Percentiles rank a stretch among this genome's conserved stretches.
These are phyloP conservation scores for Amiota minor DNA, from an alignment of 2,888 invertebrate species.

Conservation along the genomic window DNA sequence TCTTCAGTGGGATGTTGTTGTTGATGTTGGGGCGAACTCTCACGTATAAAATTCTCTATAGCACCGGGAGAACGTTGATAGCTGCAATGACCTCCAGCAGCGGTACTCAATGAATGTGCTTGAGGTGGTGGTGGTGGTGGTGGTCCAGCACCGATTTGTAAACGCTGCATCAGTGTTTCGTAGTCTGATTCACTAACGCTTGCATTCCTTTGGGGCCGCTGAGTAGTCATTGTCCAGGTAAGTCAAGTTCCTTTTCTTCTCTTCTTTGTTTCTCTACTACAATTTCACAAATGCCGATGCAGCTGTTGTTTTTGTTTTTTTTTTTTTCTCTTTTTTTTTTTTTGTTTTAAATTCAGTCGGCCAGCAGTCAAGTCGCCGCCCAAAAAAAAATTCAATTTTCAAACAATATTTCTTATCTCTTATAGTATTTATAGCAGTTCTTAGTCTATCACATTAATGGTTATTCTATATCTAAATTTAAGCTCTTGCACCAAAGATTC, in stretches of 20 bases:
- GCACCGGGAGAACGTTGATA: conserved; percentile 62
- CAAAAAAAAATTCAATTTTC: no score
- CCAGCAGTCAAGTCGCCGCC: no score
- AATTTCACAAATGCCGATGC: background rate
- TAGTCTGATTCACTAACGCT: conserved; percentile 60
- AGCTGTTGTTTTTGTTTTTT: background rate
- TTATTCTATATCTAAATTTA: no score
- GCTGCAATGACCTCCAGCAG: conserved; percentile 35
- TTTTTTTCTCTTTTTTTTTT: no score
- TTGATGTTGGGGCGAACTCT: conserved; percentile 48
- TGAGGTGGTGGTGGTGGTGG: conserved; percentile 22
- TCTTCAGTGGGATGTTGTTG: conserved; percentile 75
- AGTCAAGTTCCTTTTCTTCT: conserved; percentile 27
- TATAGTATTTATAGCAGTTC: no score
- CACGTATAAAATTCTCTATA: conserved; percentile 62
- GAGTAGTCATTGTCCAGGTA: conserved; percentile 53
- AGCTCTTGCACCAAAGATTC: no score
- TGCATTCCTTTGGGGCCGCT: conserved; percentile 58
- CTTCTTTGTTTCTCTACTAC: background rate
- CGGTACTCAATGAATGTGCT: background rate
- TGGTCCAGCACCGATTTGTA: conserved; percentile 56
- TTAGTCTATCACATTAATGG: no score
- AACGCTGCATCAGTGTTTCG: conserved; percentile 68
- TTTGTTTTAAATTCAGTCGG: no score
- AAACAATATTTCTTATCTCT: no score